Evolutionary conservation across 2,113 vertebrate species (phyloP), one percentile per base, ranked within the genome.

Genomic region (Charadrius vociferus): DNA sequence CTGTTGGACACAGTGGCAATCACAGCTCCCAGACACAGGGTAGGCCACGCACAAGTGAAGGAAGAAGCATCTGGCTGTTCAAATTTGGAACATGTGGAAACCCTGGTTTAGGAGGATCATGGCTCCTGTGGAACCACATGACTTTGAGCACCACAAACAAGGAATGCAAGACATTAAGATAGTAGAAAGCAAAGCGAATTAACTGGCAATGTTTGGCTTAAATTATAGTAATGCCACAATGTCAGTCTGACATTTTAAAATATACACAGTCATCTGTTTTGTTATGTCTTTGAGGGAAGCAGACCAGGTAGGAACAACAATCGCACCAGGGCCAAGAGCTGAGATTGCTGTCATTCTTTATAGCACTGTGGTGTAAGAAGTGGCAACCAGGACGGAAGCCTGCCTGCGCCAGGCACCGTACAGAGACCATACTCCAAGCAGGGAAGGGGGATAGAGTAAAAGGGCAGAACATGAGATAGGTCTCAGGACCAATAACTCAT

Each of bases 351-450:
- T 41, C 77, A 81, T 66, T 88, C 62, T 41, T 81, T 29, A 61
- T 1, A 41, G 41, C 34, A 19, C 23, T 23, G 11, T 5, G 45
- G 39, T 0, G 17, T 14, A 61, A 37, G 52, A 90, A 68, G 37
- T 2, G 1, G 79, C 53, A 85, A 15, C 36, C 12, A 32, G 39
- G 52, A 36, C 39, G 66, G 71, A 49, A 84, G 36, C 37, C 36
- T 21, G 19, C 8, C 41, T 8, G 27, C 1, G 3, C 0, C 1
- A 43, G 62, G 66, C 27, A 49, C 11, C 0, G 0, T 4, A 15
- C 55, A n/a, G 56, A 32, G 47, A 32, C 22, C 29, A 10, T 9
- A 12, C 58, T 27, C 37, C 14, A 15, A 53, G 49, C 0, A 3
- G 14, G 49, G 27, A 84, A 80, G 27, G 16, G 34, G 23, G 55